Evolutionary conservation across 2,113 vertebrate genomes (phyloP).

Genomic region (Gymnogyps californianus): DNA sequence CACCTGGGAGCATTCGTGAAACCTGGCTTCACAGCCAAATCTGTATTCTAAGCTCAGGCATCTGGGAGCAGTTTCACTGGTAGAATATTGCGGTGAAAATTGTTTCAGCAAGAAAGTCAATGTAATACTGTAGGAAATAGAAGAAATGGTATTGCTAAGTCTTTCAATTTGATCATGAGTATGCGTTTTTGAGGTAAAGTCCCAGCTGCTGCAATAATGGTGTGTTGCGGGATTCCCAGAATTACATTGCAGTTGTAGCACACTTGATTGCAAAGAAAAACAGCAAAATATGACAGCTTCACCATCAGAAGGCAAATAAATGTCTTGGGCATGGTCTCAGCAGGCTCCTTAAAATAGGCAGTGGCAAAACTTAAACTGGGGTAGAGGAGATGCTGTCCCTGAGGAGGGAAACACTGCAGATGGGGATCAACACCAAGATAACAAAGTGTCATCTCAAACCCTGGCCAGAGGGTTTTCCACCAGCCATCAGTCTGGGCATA

Average conservation of each 20-base stretch:
- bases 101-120: neutral
- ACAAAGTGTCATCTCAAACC: neutral
- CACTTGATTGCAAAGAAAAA: neutral
- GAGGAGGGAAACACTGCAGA: neutral
- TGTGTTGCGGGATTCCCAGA: neutral
- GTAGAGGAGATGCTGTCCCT: neutral
- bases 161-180: neutral
- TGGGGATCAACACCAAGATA: neutral
- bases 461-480: neutral
- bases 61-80: neutral
- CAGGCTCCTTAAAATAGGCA: neutral
- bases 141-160: neutral
- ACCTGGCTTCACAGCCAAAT: neutral
- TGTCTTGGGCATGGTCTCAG: neutral
- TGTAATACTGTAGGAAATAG: neutral
- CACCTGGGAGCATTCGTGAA: neutral
- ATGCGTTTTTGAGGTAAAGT: neutral
- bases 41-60: neutral
- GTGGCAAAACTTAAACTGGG: neutral
- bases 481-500: neutral
- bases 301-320: neutral
- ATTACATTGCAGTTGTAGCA: neutral
- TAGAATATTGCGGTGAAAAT: neutral
- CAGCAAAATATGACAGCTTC: neutral
- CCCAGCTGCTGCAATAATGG: neutral